phyloP scores from a whole-genome alignment of 1,140 invertebrate genomes.

The Lamellibrachia luymesi region DNA sequence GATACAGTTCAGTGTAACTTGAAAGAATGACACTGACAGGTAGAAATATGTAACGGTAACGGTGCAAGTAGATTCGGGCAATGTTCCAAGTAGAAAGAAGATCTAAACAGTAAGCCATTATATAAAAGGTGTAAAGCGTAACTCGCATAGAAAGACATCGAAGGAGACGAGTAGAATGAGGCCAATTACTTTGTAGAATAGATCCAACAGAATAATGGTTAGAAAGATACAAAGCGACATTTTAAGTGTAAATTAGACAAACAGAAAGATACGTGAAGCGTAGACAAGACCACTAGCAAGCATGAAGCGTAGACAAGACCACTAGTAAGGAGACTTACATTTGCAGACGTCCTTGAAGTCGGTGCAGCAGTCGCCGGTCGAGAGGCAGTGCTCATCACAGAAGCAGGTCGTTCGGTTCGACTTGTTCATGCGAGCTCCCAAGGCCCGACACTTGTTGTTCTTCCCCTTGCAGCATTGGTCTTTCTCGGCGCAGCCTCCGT shows the following conservation, averaged over 20 bases:
- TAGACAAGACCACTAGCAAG: no score
- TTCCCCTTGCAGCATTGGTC: conserved; percentile 39
- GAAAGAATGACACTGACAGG: neutral
- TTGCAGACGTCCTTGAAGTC: conserved; percentile 40
- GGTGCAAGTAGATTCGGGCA: neutral
- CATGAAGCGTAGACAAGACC: neutral
- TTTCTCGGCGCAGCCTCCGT: conserved; percentile 8
- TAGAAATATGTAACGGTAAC: neutral
- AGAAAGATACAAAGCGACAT: neutral
- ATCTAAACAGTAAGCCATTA: neutral
- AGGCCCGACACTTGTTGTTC: conserved; percentile 44
- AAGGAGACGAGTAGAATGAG: neutral
- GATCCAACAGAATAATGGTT: neutral
- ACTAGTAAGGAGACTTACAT: conserved; percentile 31
- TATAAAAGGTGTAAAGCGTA: neutral
- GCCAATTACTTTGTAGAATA: neutral
- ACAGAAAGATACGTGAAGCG: no score
- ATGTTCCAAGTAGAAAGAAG: neutral
- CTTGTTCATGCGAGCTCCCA: conserved; percentile 37
- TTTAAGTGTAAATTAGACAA: no score
- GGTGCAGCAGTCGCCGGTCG: conserved; percentile 44
- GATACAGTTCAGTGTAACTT: neutral
- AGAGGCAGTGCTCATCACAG: conserved; percentile 43
- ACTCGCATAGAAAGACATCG: neutral
- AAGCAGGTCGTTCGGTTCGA: conserved; percentile 36